Conservation (phyloP, 2,797 vertebrate genomes). For the Crenichthys baileyi region DNA sequence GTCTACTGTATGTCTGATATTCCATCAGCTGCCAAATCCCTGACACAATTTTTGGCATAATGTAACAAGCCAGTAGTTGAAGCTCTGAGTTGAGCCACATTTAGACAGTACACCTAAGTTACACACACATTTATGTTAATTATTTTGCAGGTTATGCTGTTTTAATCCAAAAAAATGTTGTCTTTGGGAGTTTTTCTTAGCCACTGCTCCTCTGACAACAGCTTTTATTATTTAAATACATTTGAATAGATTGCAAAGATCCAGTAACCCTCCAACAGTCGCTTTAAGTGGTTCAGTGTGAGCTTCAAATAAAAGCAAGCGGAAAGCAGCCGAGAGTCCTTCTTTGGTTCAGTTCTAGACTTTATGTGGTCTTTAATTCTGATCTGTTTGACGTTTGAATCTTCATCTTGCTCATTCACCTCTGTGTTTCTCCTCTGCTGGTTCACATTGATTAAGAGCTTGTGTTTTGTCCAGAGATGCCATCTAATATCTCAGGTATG, state of each 20-base stretch:
- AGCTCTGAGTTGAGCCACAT: neutral
- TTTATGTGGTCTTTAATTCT: slow-evolving; percentile 1
- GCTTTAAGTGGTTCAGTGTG: neutral
- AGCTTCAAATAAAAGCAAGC: neutral
- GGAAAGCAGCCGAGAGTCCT: neutral
- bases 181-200: neutral
- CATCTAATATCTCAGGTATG: neutral
- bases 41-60: neutral
- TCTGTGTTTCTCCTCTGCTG: neutral
- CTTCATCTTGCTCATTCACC: neutral
- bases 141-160: neutral
- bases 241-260: slow-evolving; percentile 9
- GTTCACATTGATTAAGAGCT: neutral
- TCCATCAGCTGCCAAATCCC: too few species aligned
- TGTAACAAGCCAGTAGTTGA: neutral
- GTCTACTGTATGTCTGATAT: neutral
- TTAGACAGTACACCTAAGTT: neutral
- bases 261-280: neutral
- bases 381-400: neutral
- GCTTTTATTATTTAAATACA: slow-evolving; percentile 4
- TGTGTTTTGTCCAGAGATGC: neutral
- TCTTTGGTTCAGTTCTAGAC: neutral
- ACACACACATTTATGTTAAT: too few species aligned
- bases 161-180: neutral
- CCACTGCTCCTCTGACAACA: neutral